Evolutionary conservation across 1,140 invertebrate genomes (phyloP).

Genomic region (Metopolophium dirhodum): DNA sequence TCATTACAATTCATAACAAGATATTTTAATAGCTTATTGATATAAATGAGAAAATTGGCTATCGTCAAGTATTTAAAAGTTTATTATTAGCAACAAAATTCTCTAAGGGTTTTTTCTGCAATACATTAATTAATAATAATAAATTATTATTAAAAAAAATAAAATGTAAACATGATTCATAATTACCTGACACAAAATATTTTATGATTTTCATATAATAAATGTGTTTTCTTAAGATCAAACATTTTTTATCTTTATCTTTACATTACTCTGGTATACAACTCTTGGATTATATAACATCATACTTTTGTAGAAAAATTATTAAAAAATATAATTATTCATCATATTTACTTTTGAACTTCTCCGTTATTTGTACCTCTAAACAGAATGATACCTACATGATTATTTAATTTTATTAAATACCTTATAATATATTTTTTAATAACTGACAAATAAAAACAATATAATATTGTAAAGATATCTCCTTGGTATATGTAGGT

Average conservation of each 20-base stretch:
- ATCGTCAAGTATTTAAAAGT: neutral
- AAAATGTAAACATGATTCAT: neutral
- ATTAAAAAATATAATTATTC: neutral
- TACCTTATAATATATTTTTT: neutral
- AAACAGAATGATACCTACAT: neutral
- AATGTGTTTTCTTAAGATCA: neutral
- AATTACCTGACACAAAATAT: neutral
- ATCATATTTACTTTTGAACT: neutral
- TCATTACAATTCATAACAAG: too few relatives aligned
- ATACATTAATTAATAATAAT: neutral
- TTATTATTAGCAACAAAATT: neutral
- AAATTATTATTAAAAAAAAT: neutral
- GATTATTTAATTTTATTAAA: neutral
- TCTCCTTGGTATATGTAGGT: neutral
- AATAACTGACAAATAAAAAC: neutral
- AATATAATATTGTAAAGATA: neutral
- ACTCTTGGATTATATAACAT: neutral
- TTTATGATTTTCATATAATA: neutral
- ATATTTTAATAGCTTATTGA: too few relatives aligned
- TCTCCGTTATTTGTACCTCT: neutral
- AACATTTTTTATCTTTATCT: neutral
- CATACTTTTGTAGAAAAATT: neutral
- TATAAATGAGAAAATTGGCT: neutral
- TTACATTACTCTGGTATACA: neutral
- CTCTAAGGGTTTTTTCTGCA: neutral